phyloP scores from a whole-genome alignment of 1,140 invertebrate species.

The Lineus longissimus region DNA sequence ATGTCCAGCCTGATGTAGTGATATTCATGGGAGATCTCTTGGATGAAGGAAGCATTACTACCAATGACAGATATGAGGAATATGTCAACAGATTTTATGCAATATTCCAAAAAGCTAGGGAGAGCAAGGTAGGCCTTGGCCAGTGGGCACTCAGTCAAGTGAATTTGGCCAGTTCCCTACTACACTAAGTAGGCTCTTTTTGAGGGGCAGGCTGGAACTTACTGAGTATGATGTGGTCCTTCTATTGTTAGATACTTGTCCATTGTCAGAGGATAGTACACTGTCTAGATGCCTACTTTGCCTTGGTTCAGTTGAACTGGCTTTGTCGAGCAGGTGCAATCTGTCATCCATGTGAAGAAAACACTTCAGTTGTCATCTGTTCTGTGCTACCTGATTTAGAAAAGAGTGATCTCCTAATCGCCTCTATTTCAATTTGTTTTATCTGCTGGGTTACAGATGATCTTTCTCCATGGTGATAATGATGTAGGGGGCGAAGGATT shows the following conservation, averaged over 20 bases:
- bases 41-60: slow-evolving; percentile 83
- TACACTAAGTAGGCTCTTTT: background rate
- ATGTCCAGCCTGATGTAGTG: slow-evolving; percentile 79
- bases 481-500: slow-evolving; percentile 85
- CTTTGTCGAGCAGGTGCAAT: too few species aligned
- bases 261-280: too few species aligned
- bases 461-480: slow-evolving; percentile 90
- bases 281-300: too few species aligned
- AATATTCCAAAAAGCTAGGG: slow-evolving; percentile 36
- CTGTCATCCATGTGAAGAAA: too few species aligned
- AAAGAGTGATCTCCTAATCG: too few species aligned
- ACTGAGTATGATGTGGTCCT: too few species aligned
- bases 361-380: too few species aligned
- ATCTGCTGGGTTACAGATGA: slow-evolving; percentile 60
- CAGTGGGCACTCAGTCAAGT: background rate
- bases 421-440: too few species aligned
- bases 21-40: slow-evolving; percentile 87
- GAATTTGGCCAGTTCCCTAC: slow-evolving; percentile 5
- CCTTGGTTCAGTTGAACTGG: too few species aligned
- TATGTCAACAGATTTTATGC: slow-evolving; percentile 43
- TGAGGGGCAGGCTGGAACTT: too few species aligned
- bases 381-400: too few species aligned
- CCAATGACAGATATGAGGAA: slow-evolving; percentile 59
- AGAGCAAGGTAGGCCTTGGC: slow-evolving; percentile 27
- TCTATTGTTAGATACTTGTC: too few species aligned